Percentiles rank a stretch among this genome's conserved stretches.
Evolutionary conservation across 2,888 invertebrate species (phyloP).

Genomic region (Dugesia japonica): DNA sequence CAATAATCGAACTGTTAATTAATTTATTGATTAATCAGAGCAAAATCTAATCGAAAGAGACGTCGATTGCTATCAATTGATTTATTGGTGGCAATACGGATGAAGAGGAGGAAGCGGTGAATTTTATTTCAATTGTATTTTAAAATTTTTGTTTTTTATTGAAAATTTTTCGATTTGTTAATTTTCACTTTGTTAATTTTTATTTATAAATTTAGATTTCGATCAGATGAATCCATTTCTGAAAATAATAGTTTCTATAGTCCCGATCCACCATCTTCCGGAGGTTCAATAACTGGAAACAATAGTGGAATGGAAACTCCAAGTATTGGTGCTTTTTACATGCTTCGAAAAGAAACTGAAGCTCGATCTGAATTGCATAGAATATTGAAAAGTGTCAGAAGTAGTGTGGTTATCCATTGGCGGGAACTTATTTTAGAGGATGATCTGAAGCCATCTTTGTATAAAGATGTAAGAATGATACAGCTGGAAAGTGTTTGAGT

Average conservation of each 20-base stretch:
- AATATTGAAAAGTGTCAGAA: neutral
- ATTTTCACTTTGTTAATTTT: too few relatives aligned
- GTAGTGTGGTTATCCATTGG: neutral
- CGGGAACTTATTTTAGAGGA: neutral
- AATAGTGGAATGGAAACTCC: neutral
- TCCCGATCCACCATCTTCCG: slow-evolving; percentile 12
- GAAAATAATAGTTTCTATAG: neutral
- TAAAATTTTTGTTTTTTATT: neutral
- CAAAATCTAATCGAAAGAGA: too few relatives aligned
- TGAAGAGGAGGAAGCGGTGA: too few relatives aligned
- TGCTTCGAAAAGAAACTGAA: slow-evolving; percentile 1
- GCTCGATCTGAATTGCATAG: neutral
- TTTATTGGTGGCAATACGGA: too few relatives aligned
- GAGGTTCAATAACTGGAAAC: neutral
- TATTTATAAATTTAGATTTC: neutral
- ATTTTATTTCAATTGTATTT: too few relatives aligned
- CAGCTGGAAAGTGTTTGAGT: neutral
- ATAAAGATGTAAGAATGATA: neutral
- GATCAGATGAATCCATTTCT: neutral
- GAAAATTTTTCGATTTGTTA: neutral
- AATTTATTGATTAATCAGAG: too few relatives aligned
- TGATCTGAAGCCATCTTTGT: neutral
- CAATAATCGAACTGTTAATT: too few relatives aligned
- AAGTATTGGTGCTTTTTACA: neutral
- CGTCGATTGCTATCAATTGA: too few relatives aligned